Evolutionary conservation across 37 sponge, comb jelly and placozoan genomes (phyloP), one percentile per base, ranked within the genome.

Genomic region (Theonella swinhoei): DNA sequence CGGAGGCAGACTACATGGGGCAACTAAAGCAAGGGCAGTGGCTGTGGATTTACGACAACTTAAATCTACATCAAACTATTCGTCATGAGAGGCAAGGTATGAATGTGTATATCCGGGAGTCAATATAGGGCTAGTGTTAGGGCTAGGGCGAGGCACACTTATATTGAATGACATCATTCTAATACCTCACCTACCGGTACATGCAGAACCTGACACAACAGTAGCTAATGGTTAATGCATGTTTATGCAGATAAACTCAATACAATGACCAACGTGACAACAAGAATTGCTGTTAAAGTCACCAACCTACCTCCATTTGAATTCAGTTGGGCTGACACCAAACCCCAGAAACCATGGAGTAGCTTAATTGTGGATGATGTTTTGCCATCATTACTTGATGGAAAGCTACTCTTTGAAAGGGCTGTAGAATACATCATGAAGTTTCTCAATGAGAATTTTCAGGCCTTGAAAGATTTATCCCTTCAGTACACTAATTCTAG

Each of bases 11-110:
- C 30, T 70, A 70, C 34, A 23, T 36, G 4, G 37, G 32, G 32
- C 34, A 33, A 30, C 34, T 70, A 23, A 31, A 29, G 34, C 23
- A 11, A 35, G 71, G 37, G 4, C 71, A 70, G 2, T 70, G 71
- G 71, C 25, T 70, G 35, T 70, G 71, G 71, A 35, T 70, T 2
- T 70, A 70, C 32, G 71, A 70, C 32, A 70, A 70, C 31, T 24
- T 70, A 22, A 70, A 70, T 29, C 28, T 70, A 31, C 71, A 70
- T 35, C 71, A 70, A 29, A 70, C 28, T 33, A 35, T 70, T 14
- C 37, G 71, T 3, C 71, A 70, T 35, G 71, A 70, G 32, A 24
- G 39, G 41, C 34, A 61, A 14, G 19, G 62, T 58, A 76, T 39
- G 35, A 17, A n/a, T n/a, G n/a, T n/a, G n/a, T n/a, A n/a, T n/a